Base-by-base conservation (phyloP, 1,140 invertebrate species). In the Armadillidium nasatum region DNA sequence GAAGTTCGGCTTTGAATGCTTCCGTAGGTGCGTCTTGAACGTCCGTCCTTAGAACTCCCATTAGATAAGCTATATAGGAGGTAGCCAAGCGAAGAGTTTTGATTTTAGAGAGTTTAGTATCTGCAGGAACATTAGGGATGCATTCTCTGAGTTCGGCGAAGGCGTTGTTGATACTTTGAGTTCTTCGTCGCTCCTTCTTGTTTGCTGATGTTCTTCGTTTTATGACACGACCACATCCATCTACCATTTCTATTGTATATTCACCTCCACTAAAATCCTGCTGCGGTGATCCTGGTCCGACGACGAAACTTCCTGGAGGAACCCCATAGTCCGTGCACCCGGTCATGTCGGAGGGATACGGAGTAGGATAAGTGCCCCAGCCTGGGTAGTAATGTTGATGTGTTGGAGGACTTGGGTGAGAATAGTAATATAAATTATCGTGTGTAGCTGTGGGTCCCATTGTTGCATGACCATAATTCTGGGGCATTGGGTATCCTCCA, bases 91-190 rank as follows among this genome's bases (percentile, higher is more conserved):
- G 94, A 95, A 33, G 33, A 6, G 33, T 33, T 33, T 96, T 94
- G 79, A 97, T 84, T 86, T 96, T 97, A 69, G 93, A 94, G 68
- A 97, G 85, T 85, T 98, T 98, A 0, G 95, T 98, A 83, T 98
- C 95, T 0, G 92, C 89, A 0, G 95, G 95, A 7, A 98, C 94
- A 83, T 97, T 96, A 0, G 96, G 96, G 82, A 98, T 98, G 84
- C 94, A 94, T 75, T 95, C 94, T 4, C 95, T 85, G 0, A 98
- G 87, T 82, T 94, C 91, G 0, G 93, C 90, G 83, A 97, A 98
- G 0, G 95, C 95, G 76, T 92, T 95, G 85, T 98, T 98, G 79
- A 98, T 97, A 79, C 92, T 95, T 84, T 94, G 92, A 0, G 96
- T 98, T 75, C 89, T 82, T 82, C 95, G 85, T 60, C 95, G 85